Evolutionary conservation across 1,140 invertebrate genomes (phyloP).

Genomic region (Pseudomyrmex pallidus): DNA sequence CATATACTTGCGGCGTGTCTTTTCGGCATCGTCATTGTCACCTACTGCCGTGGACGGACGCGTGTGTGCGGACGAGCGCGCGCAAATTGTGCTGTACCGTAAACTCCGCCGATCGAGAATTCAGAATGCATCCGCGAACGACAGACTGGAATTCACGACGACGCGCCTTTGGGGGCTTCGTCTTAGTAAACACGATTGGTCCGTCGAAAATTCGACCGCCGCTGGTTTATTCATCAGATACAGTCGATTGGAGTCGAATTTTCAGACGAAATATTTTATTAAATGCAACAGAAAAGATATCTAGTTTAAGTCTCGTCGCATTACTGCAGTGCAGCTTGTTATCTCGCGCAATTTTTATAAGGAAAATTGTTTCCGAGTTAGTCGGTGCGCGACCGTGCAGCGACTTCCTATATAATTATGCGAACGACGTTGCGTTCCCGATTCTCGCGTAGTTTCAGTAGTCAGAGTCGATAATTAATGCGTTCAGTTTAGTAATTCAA

Average conservation of each 20-base stretch:
- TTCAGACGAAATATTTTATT: neutral
- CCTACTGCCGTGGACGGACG: constrained; percentile 45
- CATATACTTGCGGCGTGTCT: neutral
- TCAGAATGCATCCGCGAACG: constrained; percentile 39
- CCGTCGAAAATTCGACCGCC: neutral
- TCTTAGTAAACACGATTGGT: neutral
- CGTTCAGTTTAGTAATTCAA: neutral
- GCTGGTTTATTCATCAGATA: no score
- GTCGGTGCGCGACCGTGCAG: no score
- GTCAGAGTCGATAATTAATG: constrained; percentile 8
- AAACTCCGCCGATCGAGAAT: constrained; percentile 46
- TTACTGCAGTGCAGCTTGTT: no score
- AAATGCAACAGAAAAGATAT: no score
- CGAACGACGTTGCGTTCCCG: neutral
- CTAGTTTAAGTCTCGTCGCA: no score
- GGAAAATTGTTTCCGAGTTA: no score
- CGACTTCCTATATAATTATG: constrained; percentile 3
- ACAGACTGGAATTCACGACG: constrained; percentile 23
- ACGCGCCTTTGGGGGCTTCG: neutral
- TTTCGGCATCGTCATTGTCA: constrained; percentile 71
- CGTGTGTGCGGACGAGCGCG: neutral
- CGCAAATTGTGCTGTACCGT: constrained; percentile 44
- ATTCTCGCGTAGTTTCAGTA: neutral
- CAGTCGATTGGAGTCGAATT: no score
- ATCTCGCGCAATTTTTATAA: no score